Evolutionary conservation across 2,888 invertebrate genomes (phyloP), one percentile per base, ranked within the genome.

Genomic region (Sminthurinus aureus): DNA sequence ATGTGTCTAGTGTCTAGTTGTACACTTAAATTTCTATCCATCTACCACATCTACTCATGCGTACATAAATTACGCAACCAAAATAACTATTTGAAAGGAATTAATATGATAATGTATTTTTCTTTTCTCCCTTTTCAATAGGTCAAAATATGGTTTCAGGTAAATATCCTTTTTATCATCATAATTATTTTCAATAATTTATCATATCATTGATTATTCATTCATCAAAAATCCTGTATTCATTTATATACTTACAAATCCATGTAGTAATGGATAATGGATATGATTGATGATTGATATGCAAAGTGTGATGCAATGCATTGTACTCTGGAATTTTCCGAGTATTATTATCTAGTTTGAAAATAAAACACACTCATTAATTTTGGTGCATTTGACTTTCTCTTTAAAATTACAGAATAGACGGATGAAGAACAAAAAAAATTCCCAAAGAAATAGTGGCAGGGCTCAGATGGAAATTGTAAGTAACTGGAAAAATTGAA

Each of bases 111-210:
- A 9, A 71, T 71, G 12, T 71, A n/a, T 20, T 71, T 12, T 69
- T 75, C 51, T 79, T 50, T 79, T 50, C 71, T 74, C 58, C 18
- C 52, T 58, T 73, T 84, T 85, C 24, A 20, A n/a, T 98, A 98
- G 92, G 95, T 98, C 89, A 98, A 98, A 92, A 99, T 99, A 91
- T 99, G 99, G 99, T 99, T 99, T 92, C 99, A 99, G 93, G 99
- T 91, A 93, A 99, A n/a, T 69, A 64, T n/a, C 15, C n/a, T 4
- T 9, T 64, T 64, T 64, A 64, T 64, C 9, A 64, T 38, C 6
- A 38, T 38, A 4, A 38, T 38, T 38, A 38, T 38, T 38, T 4
- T 38, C 38, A 38, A 38, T 38, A 38, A 38, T 38, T 38, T 38
- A n/a, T n/a, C 6, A 38, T 38, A 6, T 38, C 38, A 38, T 38